A percentile compares a stretch with the other conserved stretches of the same genome.
Conservation (phyloP, 2,797 vertebrate genomes). For the Acipenser transmontanus region DNA sequence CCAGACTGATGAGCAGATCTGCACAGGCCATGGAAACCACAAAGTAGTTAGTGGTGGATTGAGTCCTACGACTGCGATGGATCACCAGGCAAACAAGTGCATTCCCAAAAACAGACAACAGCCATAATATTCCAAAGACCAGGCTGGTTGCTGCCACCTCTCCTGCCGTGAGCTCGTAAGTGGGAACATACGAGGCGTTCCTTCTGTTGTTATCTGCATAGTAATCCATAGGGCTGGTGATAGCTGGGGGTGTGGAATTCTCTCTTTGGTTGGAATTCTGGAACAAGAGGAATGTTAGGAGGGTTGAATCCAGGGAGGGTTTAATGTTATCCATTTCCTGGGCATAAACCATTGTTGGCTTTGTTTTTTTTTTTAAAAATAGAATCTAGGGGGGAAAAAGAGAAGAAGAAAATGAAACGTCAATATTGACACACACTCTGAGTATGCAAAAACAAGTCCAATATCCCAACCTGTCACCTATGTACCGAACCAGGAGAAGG, state of each 20-base stretch:
- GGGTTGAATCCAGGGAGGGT: slow-evolving; percentile 42
- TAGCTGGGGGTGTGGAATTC: slow-evolving; percentile 34
- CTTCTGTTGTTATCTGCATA: slow-evolving; percentile 9
- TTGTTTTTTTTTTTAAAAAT: too few species aligned
- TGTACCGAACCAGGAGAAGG: too few species aligned
- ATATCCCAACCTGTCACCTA: too few species aligned
- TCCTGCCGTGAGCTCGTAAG: slow-evolving; percentile 45
- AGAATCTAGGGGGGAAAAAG: too few species aligned
- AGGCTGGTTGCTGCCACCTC: slow-evolving; percentile 68
- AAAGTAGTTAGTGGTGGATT: slow-evolving; percentile 94
- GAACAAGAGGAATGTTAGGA: slow-evolving; percentile 46
- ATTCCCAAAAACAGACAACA: slow-evolving; percentile 81
- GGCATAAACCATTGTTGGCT: slow-evolving; percentile 55
- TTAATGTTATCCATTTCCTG: slow-evolving; percentile 48
- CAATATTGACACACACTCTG: too few species aligned
- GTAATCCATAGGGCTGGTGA: slow-evolving; percentile 30
- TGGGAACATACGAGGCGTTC: slow-evolving; percentile 16
- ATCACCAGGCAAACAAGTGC: slow-evolving; percentile 85
- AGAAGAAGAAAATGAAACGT: neutral
- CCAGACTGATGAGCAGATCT: slow-evolving; percentile 74
- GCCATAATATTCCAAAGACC: slow-evolving; percentile 70
- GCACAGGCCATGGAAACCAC: slow-evolving; percentile 89
- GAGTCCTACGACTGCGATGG: slow-evolving; percentile 86
- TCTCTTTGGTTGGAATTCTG: slow-evolving; percentile 58
- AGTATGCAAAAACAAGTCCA: too few species aligned